Conservation (phyloP, 2,797 vertebrate species). For the Clarias platycephalus region DNA sequence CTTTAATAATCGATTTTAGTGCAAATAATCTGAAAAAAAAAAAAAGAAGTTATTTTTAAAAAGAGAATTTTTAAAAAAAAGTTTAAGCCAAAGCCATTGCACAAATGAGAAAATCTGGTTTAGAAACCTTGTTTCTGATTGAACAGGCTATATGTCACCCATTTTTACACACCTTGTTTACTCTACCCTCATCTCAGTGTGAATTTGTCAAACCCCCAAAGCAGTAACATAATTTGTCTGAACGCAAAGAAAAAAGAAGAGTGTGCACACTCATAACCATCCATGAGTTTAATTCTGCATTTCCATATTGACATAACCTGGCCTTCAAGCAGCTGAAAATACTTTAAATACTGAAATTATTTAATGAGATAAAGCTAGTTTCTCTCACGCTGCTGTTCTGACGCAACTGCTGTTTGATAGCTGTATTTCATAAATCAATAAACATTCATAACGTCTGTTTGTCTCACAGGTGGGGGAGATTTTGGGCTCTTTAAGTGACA, state of each 20-base stretch:
- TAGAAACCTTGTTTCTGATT: background rate
- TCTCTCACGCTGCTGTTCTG: background rate
- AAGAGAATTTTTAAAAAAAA: background rate
- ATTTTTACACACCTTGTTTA: background rate
- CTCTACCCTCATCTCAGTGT: background rate
- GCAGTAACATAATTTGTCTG: background rate
- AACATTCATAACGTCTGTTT: conserved; percentile 19
- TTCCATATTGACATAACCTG: background rate
- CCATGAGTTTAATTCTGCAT: background rate
- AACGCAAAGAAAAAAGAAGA: background rate
- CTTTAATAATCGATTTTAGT: background rate
- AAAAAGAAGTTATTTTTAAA: background rate
- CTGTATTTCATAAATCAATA: background rate
- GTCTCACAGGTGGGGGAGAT: conserved; percentile 62
- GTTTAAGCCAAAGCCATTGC: background rate
- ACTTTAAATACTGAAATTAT: background rate
- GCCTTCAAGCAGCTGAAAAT: background rate
- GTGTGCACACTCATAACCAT: fast-evolving
- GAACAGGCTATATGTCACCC: too few species aligned
- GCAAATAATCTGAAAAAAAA: background rate
- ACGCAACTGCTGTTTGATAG: background rate
- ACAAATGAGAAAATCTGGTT: background rate
- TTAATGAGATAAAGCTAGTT: background rate
- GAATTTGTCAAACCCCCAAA: background rate
- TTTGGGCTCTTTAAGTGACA: conserved; percentile 47